These are phyloP conservation scores for Cotesia typhae DNA, from an alignment of 1,140 invertebrate genomes.

Conservation along the genomic window DNA sequence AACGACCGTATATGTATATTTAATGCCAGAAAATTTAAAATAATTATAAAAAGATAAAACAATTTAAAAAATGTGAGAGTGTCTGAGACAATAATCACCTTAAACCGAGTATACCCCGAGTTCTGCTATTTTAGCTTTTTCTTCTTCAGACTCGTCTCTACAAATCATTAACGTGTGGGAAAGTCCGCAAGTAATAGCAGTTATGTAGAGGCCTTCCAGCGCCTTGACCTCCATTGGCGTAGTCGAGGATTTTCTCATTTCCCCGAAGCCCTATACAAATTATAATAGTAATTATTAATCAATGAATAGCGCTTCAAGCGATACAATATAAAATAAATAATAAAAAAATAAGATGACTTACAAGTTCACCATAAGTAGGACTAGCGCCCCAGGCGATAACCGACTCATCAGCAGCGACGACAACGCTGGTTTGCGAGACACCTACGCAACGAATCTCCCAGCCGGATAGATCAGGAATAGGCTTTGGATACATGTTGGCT, in stretches of 20 bases:
- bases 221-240: constrained; percentile 88
- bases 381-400: constrained; percentile 91
- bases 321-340: not conserved
- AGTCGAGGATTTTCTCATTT: constrained; percentile 87
- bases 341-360: constrained; percentile 57
- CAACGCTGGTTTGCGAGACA: constrained; percentile 81
- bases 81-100: constrained; percentile 34
- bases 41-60: too few species aligned
- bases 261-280: constrained; percentile 79
- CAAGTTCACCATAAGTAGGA: constrained; percentile 91
- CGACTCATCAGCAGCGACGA: constrained; percentile 88
- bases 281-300: constrained; percentile 17
- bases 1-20: too few species aligned
- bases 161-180: constrained; percentile 83
- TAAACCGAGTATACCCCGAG: constrained; percentile 69
- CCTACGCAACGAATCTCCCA: constrained; percentile 89
- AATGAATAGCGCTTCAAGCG: not conserved
- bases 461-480: constrained; percentile 88
- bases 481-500: constrained; percentile 96
- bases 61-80: not conserved
- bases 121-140: constrained; percentile 71
- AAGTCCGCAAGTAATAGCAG: constrained; percentile 82
- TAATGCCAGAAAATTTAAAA: too few species aligned
- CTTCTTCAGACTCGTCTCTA: constrained; percentile 73
- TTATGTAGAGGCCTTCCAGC: constrained; percentile 82